Percentiles rank a stretch among this genome's conserved stretches.
Conservation (phyloP, 2,113 vertebrate genomes). For the Microtus ochrogaster region DNA sequence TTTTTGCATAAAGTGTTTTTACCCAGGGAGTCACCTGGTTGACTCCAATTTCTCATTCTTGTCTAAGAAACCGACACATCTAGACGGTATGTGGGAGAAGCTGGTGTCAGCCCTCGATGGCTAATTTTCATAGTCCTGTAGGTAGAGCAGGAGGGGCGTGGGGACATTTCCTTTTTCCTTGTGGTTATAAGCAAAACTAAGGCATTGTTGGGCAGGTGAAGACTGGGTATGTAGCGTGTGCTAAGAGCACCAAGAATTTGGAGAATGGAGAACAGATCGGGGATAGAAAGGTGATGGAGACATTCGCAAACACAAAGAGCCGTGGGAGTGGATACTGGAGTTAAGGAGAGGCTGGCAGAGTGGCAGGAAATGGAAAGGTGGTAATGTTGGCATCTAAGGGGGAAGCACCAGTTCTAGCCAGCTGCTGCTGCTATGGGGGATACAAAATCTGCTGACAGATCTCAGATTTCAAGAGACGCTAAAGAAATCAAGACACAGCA, state of each 20-base stretch:
- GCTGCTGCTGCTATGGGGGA: background rate
- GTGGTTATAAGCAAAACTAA: background rate
- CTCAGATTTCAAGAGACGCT: background rate
- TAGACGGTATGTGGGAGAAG: background rate
- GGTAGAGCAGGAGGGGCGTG: background rate
- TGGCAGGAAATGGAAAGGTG: background rate
- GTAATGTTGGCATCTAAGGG: background rate
- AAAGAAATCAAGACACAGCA: background rate
- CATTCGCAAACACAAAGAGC: background rate
- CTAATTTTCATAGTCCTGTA: background rate
- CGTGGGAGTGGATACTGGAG: background rate
- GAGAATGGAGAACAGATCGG: background rate
- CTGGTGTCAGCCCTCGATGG: too few species aligned
- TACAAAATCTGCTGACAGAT: background rate
- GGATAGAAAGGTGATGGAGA: background rate
- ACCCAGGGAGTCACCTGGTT: background rate
- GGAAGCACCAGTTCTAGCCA: background rate
- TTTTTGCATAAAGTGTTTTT: background rate
- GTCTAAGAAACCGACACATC: background rate
- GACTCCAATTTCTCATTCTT: background rate
- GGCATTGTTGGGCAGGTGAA: background rate
- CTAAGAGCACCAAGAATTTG: background rate
- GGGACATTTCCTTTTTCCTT: background rate
- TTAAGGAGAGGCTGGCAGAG: background rate
- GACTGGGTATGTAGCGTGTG: background rate